A percentile compares a stretch with the other conserved stretches of the same genome.
phyloP scores from a whole-genome alignment of 2,797 vertebrate species.

The Lithobates sylvaticus region DNA sequence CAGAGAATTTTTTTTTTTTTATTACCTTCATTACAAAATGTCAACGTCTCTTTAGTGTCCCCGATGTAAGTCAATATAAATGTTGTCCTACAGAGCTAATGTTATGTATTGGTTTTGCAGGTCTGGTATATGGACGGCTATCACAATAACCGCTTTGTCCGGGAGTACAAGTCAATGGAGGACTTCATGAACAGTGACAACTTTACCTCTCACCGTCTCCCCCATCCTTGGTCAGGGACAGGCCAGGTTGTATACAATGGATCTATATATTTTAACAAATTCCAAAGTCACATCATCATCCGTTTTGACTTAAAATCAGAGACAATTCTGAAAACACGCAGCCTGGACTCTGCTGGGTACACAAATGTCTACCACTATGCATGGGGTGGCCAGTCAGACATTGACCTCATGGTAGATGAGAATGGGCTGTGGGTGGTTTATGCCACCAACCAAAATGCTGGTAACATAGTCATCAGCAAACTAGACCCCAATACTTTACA shows the following conservation, averaged over 20 bases:
- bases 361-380: slow-evolving; percentile 97
- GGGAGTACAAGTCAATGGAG: slow-evolving; percentile 93
- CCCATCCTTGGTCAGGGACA: slow-evolving; percentile 95
- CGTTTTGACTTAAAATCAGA: slow-evolving; percentile 94
- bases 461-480: slow-evolving; percentile 97
- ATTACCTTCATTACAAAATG: slow-evolving; percentile 3
- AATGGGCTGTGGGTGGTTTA: slow-evolving; percentile 96
- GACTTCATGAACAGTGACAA: slow-evolving; percentile 96
- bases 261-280: slow-evolving; percentile 98
- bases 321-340: slow-evolving; percentile 91
- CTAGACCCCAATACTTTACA: slow-evolving; percentile 92
- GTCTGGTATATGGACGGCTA: slow-evolving; percentile 99
- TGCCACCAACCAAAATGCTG: slow-evolving; percentile 96
- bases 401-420: slow-evolving; percentile 97
- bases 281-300: slow-evolving; percentile 98
- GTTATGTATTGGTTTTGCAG: slow-evolving; percentile 70
- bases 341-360: slow-evolving; percentile 93
- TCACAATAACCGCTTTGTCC: slow-evolving; percentile 96
- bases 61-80: background rate
- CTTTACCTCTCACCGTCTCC: slow-evolving; percentile 96
- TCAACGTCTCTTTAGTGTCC: background rate
- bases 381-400: slow-evolving; percentile 97
- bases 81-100: background rate
- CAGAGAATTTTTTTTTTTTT: background rate
- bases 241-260: slow-evolving; percentile 98